Evolutionary conservation across 53 echinoderm and acorn worm species (phyloP), one percentile per base, ranked within the genome.

Genomic region (Hippasteria phrygiana): DNA sequence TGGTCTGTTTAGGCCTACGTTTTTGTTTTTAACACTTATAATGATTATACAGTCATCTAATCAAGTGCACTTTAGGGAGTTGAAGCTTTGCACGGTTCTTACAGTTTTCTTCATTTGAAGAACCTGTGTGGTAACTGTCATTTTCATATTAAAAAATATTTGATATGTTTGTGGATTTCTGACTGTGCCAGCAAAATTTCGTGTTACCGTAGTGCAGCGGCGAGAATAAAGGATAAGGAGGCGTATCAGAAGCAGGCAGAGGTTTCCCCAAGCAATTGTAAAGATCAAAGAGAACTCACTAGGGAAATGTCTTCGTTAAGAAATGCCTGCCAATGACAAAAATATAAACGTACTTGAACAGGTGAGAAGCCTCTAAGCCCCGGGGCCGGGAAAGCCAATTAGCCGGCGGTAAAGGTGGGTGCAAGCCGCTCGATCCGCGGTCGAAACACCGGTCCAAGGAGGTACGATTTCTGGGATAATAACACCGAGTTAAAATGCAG

Each of bases 371-470:
- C 35, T 85, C 85, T 29, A 37, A 48, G 50, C 64, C 84, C 51
- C 36, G 67, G 83, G 85, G 85, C 85, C 64, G 18, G 51, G 85
- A 70, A 85, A 85, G 85, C 71, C 85, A 85, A 85, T 85, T 85
- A 85, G 85, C 35, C 37, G 51, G 53, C 33, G 17, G 79, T 43
- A 62, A 18, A 62, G 39, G 79, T 53, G 62, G 79, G 59, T 35
- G 41, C 27, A 32, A 16, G 4, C 50, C 50, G 48, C 75, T 75
- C 75, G 22, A 12, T 67, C 38, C 85, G 85, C 71, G 71, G 85
- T 71, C 64, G 55, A 78, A 78, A 85, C 38, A 69, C 12, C 34
- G 43, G 18, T 69, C 48, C 22, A 22, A 13, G 17, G 42, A 67
- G 53, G 46, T 83, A 67, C 24, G 85, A 53, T 70, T 83, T 80